Evolutionary conservation across 2,113 vertebrate species (phyloP).

Genomic region (Mastomys coucha): DNA sequence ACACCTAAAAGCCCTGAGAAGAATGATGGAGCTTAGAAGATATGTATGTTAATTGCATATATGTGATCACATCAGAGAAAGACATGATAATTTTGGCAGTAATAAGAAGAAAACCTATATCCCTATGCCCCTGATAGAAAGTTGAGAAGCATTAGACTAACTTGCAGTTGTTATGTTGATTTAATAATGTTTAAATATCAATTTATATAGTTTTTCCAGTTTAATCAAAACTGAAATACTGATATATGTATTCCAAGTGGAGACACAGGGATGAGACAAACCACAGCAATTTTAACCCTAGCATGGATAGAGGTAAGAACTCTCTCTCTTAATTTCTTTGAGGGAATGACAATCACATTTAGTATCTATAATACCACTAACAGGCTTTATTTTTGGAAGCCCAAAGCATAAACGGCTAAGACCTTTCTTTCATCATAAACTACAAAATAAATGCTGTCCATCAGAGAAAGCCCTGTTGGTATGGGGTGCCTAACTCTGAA

Average conservation of each 20-base stretch:
- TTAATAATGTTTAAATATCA: not conserved
- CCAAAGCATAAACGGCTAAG: not conserved
- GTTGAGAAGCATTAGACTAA: not conserved
- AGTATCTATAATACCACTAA: not conserved
- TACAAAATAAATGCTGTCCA: not conserved
- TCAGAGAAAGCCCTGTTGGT: not conserved
- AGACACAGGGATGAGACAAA: slow-evolving; percentile 7
- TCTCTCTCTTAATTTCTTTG: slow-evolving; percentile 31
- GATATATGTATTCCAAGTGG: slow-evolving; percentile 17
- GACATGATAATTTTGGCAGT: not conserved
- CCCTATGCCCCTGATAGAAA: not conserved
- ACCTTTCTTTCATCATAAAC: not conserved
- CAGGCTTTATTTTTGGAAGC: not conserved
- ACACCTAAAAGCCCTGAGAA: not conserved
- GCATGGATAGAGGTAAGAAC: not conserved
- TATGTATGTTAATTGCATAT: not conserved
- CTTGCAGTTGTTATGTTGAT: not conserved
- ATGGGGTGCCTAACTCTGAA: not conserved
- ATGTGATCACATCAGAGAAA: not conserved
- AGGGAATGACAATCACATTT: not conserved
- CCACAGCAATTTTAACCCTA: not conserved
- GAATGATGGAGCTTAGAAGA: not conserved
- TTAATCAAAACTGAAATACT: not conserved
- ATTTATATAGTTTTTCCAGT: slow-evolving; percentile 47
- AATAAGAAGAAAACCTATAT: not conserved